Conservation (phyloP, 1,140 invertebrate species). For the Drosophila melanogaster region DNA sequence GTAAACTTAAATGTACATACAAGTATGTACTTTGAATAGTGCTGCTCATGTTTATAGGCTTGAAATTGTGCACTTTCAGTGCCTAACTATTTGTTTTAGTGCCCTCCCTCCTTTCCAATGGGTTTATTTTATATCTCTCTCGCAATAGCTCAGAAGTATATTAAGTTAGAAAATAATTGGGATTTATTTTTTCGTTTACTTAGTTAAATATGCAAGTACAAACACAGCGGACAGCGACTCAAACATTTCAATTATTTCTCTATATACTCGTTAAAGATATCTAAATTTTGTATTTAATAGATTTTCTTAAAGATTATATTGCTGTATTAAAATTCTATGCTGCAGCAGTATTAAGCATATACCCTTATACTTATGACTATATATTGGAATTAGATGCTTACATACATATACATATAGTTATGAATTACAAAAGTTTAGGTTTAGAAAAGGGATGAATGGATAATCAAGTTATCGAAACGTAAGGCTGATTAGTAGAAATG, state of each 20-base stretch:
- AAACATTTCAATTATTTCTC: conserved; percentile 32
- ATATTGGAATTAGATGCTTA: conserved; percentile 51
- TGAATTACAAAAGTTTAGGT: conserved; percentile 43
- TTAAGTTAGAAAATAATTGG: conserved; percentile 52
- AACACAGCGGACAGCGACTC: conserved; percentile 23
- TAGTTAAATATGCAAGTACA: conserved; percentile 34
- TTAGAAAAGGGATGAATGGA: conserved; percentile 24
- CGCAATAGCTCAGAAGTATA: conserved; percentile 43
- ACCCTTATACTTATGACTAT: conserved; percentile 42
- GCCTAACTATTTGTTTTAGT: conserved; percentile 70
- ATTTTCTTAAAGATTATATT: conserved; percentile 42
- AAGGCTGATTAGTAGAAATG: conserved; percentile 19
- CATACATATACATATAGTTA: conserved; percentile 11
- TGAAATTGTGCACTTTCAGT: conserved; percentile 73
- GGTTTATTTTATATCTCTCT: conserved; percentile 53
- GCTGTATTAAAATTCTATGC: conserved; percentile 37
- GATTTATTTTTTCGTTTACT: conserved; percentile 15
- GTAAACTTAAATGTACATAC: conserved; percentile 34
- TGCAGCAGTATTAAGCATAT: conserved; percentile 28
- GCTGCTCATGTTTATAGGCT: conserved; percentile 46
- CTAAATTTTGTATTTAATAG: conserved; percentile 23
- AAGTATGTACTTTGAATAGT: conserved; percentile 20
- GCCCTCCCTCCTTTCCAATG: conserved; percentile 68
- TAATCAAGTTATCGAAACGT: conserved; percentile 22
- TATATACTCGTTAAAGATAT: conserved; percentile 32